Conservation (phyloP, 2,113 vertebrate genomes). For the Lota lota region DNA sequence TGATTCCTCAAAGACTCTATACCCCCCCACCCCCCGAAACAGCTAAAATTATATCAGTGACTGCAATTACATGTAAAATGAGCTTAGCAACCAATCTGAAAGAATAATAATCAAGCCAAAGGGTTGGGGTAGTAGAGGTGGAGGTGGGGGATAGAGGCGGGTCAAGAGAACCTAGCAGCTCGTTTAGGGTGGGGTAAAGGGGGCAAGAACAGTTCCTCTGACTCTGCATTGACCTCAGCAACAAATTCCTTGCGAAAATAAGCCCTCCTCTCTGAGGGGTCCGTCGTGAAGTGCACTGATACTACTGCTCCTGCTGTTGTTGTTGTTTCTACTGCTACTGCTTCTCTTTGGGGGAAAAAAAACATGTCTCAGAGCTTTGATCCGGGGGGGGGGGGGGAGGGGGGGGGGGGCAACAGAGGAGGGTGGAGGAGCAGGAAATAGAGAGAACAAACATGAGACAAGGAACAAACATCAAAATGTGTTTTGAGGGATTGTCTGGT, state of each 20-base stretch:
- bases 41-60: constrained; percentile 1
- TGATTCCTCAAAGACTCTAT: background rate
- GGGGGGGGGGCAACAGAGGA: constrained; percentile 1
- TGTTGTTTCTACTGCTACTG: constrained; percentile 3
- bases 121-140: background rate
- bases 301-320: constrained; percentile 24
- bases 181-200: constrained; percentile 14
- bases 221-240: constrained; percentile 38
- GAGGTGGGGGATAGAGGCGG: background rate
- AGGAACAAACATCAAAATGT: background rate
- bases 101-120: constrained; percentile 8
- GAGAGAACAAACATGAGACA: constrained; percentile 14
- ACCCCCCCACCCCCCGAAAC: background rate
- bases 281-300: constrained; percentile 45
- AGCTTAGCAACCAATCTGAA: constrained; percentile 1
- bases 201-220: constrained; percentile 20
- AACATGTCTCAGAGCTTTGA: constrained; percentile 54
- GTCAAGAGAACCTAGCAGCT: constrained; percentile 2
- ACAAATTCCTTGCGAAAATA: constrained; percentile 7
- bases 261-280: background rate
- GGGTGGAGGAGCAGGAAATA: constrained; percentile 13
- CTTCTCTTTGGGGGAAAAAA: background rate
- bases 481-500: too few species aligned
- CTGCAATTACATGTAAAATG: constrained; percentile 16
- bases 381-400: constrained; percentile 23